Percentiles rank a stretch among this genome's conserved stretches.
Evolutionary conservation across 2,113 vertebrate genomes (phyloP).

Genomic region (Puma concolor): DNA sequence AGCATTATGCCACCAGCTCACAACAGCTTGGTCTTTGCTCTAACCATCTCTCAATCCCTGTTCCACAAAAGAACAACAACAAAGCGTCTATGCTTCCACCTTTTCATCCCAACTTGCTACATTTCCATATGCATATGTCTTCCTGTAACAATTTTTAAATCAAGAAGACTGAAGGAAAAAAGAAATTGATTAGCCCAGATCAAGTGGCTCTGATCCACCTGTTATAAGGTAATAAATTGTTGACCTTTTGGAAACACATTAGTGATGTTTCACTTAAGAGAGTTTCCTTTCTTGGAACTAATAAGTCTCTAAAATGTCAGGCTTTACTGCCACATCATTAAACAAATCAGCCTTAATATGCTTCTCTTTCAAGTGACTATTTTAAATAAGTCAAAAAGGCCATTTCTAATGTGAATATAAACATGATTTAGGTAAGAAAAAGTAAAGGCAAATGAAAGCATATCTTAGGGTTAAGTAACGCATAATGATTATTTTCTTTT

Average conservation of each 20-base stretch:
- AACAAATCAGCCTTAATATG: slow-evolving; percentile 63
- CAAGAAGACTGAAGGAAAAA: neutral
- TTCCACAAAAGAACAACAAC: neutral
- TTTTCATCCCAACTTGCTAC: neutral
- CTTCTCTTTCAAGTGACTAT: slow-evolving; percentile 59
- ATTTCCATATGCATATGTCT: neutral
- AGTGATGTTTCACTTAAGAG: slow-evolving; percentile 65
- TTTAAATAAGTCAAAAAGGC: slow-evolving; percentile 72
- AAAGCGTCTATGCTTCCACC: neutral
- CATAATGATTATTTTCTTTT: neutral
- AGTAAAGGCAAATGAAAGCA: slow-evolving; percentile 43
- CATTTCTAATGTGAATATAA: slow-evolving; percentile 62
- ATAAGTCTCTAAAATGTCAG: slow-evolving; percentile 71
- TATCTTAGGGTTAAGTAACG: neutral
- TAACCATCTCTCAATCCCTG: neutral
- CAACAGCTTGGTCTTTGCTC: no score
- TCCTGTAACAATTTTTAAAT: neutral
- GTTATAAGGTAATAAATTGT: slow-evolving; percentile 46
- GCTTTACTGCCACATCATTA: slow-evolving; percentile 60
- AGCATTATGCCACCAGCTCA: accelerated
- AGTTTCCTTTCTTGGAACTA: slow-evolving; percentile 50
- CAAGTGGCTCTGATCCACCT: slow-evolving; percentile 30
- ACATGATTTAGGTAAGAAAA: slow-evolving; percentile 27
- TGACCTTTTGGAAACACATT: slow-evolving; percentile 68
- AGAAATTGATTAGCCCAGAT: slow-evolving; percentile 47